Percentiles rank a stretch among this genome's conserved stretches.
Conservation (phyloP, 2,888 invertebrate genomes). For the Drosophila lutescens region DNA sequence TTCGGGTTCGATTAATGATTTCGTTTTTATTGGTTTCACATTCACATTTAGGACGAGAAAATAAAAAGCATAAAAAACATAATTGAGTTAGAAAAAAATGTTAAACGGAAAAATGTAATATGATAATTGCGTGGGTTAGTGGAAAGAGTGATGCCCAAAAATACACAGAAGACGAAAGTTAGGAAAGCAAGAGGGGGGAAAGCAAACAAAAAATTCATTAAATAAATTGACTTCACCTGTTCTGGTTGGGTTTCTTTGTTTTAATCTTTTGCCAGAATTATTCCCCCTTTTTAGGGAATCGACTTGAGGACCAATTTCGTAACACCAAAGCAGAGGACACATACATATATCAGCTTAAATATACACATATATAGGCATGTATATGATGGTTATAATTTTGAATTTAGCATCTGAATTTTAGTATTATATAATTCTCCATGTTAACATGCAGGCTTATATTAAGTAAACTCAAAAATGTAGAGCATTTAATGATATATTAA, state of each 20-base stretch:
- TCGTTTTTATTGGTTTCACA: constrained; percentile 32
- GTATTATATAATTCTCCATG: constrained; percentile 12
- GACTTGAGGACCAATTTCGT: constrained; percentile 26
- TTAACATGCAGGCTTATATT: constrained; percentile 17
- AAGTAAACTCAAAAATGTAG: constrained; percentile 7
- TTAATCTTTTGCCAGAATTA: constrained; percentile 17
- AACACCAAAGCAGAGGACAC: constrained; percentile 34
- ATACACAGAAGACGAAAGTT: not conserved
- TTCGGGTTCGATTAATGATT: constrained; percentile 27
- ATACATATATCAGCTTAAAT: constrained; percentile 27
- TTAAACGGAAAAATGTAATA: constrained; percentile 3
- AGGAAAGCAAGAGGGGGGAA: not conserved
- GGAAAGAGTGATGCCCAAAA: not conserved
- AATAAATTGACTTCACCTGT: constrained; percentile 38
- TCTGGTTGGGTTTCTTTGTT: constrained; percentile 13
- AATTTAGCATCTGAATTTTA: constrained; percentile 26
- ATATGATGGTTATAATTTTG: constrained; percentile 17
- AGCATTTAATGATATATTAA: not conserved
- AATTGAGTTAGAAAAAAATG: constrained; percentile 20
- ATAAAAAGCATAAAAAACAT: constrained; percentile 34
- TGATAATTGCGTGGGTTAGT: constrained; percentile 2
- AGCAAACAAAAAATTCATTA: constrained; percentile 3
- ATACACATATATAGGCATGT: constrained; percentile 32
- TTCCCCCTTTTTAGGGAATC: constrained; percentile 11
- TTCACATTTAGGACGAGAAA: constrained; percentile 39